Evolutionary conservation across 2,888 invertebrate species (phyloP).

Genomic region (Heliothis peltigera): DNA sequence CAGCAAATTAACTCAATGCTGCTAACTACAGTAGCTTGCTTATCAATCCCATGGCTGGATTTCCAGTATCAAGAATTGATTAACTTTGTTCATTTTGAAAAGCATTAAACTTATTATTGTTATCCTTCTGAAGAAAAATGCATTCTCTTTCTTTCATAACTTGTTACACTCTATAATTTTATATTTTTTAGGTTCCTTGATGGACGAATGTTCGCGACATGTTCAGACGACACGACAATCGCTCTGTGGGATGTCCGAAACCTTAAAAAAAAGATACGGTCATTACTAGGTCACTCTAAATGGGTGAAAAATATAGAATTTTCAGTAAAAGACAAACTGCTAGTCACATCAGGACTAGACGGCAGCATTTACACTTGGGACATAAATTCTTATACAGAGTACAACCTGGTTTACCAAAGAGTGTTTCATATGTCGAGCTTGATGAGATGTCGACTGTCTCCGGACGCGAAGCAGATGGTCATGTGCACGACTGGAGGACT

Average conservation of each 20-base stretch:
- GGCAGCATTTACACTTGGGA: constrained; percentile 98
- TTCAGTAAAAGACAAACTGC: constrained; percentile 94
- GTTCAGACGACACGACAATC: constrained; percentile 98
- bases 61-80: too few relatives aligned
- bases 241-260: constrained; percentile 98
- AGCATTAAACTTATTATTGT: not conserved
- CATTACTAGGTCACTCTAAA: constrained; percentile 96
- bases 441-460: constrained; percentile 96
- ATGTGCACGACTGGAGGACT: constrained; percentile 97
- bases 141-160: too few relatives aligned
- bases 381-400: constrained; percentile 95
- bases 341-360: constrained; percentile 98
- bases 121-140: too few relatives aligned
- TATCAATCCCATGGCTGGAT: too few relatives aligned
- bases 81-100: not conserved
- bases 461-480: constrained; percentile 96
- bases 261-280: constrained; percentile 93
- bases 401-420: constrained; percentile 93
- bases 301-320: constrained; percentile 99
- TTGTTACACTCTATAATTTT: too few relatives aligned
- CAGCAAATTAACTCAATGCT: too few relatives aligned
- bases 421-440: constrained; percentile 96
- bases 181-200: constrained; percentile 93
- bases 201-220: constrained; percentile 96
- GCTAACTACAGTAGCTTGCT: too few relatives aligned